Evolutionary conservation across 2,797 vertebrate genomes (phyloP).

Genomic region (Momotus momota): DNA sequence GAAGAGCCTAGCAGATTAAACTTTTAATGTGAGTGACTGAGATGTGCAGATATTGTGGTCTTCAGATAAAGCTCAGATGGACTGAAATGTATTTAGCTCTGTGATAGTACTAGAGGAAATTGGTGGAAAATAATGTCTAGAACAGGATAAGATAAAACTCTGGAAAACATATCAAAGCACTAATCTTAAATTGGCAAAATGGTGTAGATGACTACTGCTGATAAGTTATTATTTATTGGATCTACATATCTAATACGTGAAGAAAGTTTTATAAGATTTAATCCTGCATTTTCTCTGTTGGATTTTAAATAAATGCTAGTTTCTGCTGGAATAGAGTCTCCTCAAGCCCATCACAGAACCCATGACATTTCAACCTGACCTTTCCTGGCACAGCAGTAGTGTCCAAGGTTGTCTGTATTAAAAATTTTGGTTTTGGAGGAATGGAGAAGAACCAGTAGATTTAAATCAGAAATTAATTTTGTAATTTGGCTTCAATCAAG

Average conservation of each 20-base stretch:
- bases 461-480: not conserved
- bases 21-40: not conserved
- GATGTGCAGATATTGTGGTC: not conserved
- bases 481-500: not conserved
- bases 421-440: not conserved
- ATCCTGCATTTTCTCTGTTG: not conserved
- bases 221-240: not conserved
- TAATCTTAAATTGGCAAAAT: not conserved
- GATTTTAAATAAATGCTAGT: not conserved
- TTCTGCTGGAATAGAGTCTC: not conserved
- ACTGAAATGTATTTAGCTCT: not conserved
- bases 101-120: not conserved
- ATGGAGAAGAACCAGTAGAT: not conserved
- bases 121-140: not conserved
- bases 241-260: not conserved
- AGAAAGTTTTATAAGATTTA: not conserved
- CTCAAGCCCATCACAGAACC: not conserved
- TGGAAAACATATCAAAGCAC: not conserved
- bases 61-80: not conserved
- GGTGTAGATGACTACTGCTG: not conserved
- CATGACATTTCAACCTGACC: not conserved
- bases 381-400: not conserved
- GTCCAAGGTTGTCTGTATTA: not conserved
- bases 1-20: not conserved
- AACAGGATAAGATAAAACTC: conserved; percentile 9